A percentile compares a stretch with the other conserved stretches of the same genome.
phyloP scores from a whole-genome alignment of 2,888 invertebrate genomes.

The Andrena chrysosceles region DNA sequence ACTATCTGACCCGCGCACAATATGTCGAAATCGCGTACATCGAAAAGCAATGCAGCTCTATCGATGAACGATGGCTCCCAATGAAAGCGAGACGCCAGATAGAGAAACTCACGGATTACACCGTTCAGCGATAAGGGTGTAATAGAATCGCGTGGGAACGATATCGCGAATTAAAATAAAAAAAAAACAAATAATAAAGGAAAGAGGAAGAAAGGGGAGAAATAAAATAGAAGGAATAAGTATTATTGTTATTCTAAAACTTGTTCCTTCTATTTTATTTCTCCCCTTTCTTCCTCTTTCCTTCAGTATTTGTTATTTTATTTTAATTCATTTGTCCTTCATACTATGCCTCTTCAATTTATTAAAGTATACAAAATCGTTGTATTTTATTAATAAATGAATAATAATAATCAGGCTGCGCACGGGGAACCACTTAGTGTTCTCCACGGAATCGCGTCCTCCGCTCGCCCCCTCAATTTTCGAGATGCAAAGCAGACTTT shows the following conservation, averaged over 20 bases:
- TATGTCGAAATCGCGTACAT: neutral
- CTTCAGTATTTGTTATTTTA: too few relatives aligned
- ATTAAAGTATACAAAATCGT: too few relatives aligned
- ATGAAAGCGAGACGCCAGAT: neutral
- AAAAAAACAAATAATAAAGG: neutral
- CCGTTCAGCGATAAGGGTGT: neutral
- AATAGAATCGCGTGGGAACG: slow-evolving; percentile 26
- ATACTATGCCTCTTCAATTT: too few relatives aligned
- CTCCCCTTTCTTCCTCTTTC: too few relatives aligned
- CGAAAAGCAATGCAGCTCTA: too few relatives aligned
- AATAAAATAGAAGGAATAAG: neutral
- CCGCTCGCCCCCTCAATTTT: neutral
- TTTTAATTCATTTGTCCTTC: too few relatives aligned
- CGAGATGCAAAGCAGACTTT: neutral
- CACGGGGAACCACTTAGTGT: too few relatives aligned
- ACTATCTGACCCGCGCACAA: neutral
- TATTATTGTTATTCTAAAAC: too few relatives aligned
- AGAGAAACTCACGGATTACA: neutral
- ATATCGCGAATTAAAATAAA: neutral
- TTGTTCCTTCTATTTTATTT: too few relatives aligned
- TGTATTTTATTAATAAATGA: too few relatives aligned
- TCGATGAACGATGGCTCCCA: neutral
- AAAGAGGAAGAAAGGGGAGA: neutral
- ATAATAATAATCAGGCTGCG: too few relatives aligned
- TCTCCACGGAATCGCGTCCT: too few relatives aligned